phyloP scores from a whole-genome alignment of 2,888 invertebrate species.

The Criorhina ranunculi region DNA sequence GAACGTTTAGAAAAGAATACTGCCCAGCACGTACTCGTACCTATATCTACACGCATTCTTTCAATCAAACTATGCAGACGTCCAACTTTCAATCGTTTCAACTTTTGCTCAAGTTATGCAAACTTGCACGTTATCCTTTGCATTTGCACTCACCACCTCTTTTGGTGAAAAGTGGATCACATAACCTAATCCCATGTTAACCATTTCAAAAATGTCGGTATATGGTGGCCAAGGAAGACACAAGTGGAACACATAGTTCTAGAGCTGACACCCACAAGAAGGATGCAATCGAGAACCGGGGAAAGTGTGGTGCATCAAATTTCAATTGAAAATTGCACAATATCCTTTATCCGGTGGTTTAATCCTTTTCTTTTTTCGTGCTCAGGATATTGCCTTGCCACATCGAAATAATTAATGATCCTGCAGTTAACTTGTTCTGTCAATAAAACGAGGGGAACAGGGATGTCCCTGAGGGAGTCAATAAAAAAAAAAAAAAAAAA shows the following conservation, averaged over 20 bases:
- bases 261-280: background rate
- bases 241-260: constrained; percentile 7
- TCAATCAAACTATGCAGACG: constrained; percentile 30
- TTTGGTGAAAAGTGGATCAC: constrained; percentile 1
- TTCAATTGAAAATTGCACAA: constrained; percentile 30
- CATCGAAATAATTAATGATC: constrained; percentile 48
- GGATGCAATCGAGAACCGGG: constrained; percentile 3
- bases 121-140: constrained; percentile 22
- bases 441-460: constrained; percentile 19
- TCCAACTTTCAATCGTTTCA: constrained; percentile 35
- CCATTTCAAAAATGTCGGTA: constrained; percentile 15
- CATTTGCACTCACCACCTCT: background rate
- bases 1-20: too few species aligned
- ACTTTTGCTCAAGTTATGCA: constrained; percentile 23
- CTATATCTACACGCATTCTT: background rate
- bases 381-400: background rate
- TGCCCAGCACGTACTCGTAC: too few species aligned
- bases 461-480: background rate
- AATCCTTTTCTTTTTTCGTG: background rate
- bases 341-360: background rate
- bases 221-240: background rate
- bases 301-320: constrained; percentile 1
- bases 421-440: constrained; percentile 40
- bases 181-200: constrained; percentile 20
- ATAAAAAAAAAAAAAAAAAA: background rate